Conservation (phyloP, 2,888 invertebrate species). For the Noctua pronuba region DNA sequence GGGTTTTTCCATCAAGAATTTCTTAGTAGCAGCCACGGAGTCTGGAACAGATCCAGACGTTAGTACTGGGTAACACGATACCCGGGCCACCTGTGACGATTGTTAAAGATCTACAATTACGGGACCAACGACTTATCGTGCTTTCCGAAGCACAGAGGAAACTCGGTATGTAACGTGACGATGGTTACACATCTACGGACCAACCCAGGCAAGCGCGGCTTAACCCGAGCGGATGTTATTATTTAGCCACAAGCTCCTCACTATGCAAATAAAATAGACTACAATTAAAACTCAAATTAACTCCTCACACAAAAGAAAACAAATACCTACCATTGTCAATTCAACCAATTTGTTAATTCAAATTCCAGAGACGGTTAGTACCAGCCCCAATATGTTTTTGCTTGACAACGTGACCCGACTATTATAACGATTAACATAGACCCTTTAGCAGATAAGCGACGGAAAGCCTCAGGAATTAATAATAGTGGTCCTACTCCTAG, state of each 20-base stretch:
- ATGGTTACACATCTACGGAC: too few relatives aligned
- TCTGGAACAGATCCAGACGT: too few relatives aligned
- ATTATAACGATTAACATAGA: constrained; percentile 39
- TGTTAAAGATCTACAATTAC: too few relatives aligned
- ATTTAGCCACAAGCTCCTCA: too few relatives aligned
- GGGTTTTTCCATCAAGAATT: background rate
- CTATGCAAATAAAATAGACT: background rate
- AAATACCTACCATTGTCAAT: background rate
- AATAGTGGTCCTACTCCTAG: constrained; percentile 10
- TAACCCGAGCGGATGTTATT: too few relatives aligned
- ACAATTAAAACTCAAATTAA: background rate
- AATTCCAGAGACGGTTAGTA: constrained; percentile 29
- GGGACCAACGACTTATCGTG: too few relatives aligned
- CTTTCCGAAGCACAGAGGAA: too few relatives aligned
- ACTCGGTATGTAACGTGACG: too few relatives aligned
- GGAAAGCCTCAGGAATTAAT: constrained; percentile 45
- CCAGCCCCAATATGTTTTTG: constrained; percentile 52
- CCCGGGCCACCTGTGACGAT: too few relatives aligned
- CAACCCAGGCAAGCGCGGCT: too few relatives aligned
- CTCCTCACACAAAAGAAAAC: background rate
- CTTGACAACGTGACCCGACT: constrained; percentile 51
- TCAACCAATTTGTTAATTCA: constrained; percentile 38
- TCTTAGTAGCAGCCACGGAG: background rate
- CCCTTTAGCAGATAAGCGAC: constrained; percentile 50
- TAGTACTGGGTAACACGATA: too few relatives aligned